phyloP scores from a whole-genome alignment of 1,140 invertebrate genomes.

The Sarcophaga peregrina region DNA sequence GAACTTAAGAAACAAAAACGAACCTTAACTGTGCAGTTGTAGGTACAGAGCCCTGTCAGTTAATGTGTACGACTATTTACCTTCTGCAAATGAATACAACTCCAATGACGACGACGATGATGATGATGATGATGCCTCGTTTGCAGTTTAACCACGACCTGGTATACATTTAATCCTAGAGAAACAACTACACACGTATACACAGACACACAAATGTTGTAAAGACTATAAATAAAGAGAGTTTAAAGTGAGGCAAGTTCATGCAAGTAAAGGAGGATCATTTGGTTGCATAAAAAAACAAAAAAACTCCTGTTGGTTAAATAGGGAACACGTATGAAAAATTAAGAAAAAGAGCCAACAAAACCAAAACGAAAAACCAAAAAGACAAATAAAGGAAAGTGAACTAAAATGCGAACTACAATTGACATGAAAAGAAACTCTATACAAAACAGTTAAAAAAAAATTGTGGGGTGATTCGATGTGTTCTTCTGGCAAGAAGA shows the following conservation, averaged over 20 bases:
- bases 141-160: constrained; percentile 40
- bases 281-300: neutral
- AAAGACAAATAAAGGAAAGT: constrained; percentile 15
- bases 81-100: neutral
- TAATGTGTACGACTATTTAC: constrained; percentile 4
- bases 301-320: neutral
- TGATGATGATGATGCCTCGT: constrained; percentile 30
- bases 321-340: neutral
- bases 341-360: neutral
- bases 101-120: constrained; percentile 12
- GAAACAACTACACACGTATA: neutral
- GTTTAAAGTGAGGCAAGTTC: neutral
- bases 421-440: neutral
- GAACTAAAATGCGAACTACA: neutral
- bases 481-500: neutral
- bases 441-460: neutral
- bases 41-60: constrained; percentile 27
- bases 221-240: neutral
- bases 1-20: neutral
- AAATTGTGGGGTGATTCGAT: neutral
- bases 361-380: too few species aligned
- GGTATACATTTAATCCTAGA: constrained; percentile 30
- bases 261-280: neutral
- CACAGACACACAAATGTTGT: neutral
- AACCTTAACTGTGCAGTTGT: constrained; percentile 36